Base-by-base conservation (phyloP, 64 coral and sea anemone species). In the Montipora efflorescens region DNA sequence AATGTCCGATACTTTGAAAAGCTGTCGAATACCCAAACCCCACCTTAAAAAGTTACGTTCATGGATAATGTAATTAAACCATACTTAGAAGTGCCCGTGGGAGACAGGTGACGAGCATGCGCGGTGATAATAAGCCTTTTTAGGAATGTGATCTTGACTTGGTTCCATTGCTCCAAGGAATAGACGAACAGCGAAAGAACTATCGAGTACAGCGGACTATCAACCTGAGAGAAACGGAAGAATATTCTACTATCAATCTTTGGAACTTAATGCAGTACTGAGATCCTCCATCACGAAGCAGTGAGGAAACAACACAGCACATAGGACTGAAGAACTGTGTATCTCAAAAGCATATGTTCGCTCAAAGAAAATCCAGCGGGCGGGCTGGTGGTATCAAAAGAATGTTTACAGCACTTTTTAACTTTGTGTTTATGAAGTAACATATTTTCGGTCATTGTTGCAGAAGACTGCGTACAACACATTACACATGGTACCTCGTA, bases 151-250 rank as follows among this genome's bases (percentile, higher is more conserved):
- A 94, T 46, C 36, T 95, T 89, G 0, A 67, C 80, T 48, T 99
- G 89, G 47, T 90, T 91, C 98, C 98, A 99, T 47, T 99, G 89
- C 1, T 99, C 95, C 66, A 96, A 71, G 3, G 98, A 99, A 62
- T 99, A 96, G 19, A 96, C 95, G 74, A 99, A 99, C 78, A 99
- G 90, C 3, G 98, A 99, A 43, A 99, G 67, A 4, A 96, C 53
- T 52, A 88, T 96, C 50, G 94, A 28, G 73, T 94, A 99, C 51
- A 96, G 61, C 10, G 98, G 92, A 78, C 97, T 89, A 78, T 99
- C 95, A 20, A 96, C 98, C 95, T 99, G 66, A 45, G 87, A 92
- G 19, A 89, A 5, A 36, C 74, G 5, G 22, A 61, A 15, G 50
- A 2, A 94, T 81, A 9, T 57, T 53, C 8, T 1, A 74, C 36